phyloP scores from a whole-genome alignment of 2,797 vertebrate genomes.

The Sebastes vulpes region DNA sequence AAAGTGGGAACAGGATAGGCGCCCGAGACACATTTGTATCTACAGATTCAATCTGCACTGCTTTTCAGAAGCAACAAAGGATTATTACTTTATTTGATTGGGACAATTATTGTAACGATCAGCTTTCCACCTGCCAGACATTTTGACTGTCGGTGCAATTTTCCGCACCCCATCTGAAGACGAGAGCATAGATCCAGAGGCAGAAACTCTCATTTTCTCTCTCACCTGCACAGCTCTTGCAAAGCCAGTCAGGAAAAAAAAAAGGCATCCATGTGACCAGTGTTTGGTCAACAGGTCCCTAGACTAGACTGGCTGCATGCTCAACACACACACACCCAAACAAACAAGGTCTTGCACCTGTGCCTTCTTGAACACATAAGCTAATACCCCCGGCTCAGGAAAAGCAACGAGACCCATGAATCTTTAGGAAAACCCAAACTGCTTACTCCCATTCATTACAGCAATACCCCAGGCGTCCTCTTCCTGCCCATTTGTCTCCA shows the following conservation, averaged over 20 bases:
- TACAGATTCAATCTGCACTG: conserved; percentile 65
- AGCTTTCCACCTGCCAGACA: conserved; percentile 63
- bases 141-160: conserved; percentile 68
- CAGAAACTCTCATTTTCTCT: conserved; percentile 11
- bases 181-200: conserved; percentile 7
- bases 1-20: conserved; percentile 57
- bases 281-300: conserved; percentile 39
- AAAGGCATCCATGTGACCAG: background rate
- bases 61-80: conserved; percentile 59
- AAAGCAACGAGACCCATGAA: conserved; percentile 52
- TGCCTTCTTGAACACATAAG: conserved; percentile 6
- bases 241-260: background rate
- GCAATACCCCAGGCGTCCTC: conserved; percentile 47
- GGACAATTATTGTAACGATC: conserved; percentile 70
- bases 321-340: conserved; percentile 4
- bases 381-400: conserved; percentile 27
- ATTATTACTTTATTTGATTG: conserved; percentile 72
- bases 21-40: conserved; percentile 64
- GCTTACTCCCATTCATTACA: conserved; percentile 71
- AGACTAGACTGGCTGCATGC: conserved; percentile 26
- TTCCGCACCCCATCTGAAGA: conserved; percentile 52
- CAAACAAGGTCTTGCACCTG: conserved; percentile 16
- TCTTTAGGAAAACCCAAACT: conserved; percentile 53
- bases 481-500: conserved; percentile 66
- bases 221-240: background rate